These are phyloP conservation scores for Emesis russula DNA, from an alignment of 2,888 invertebrate genomes.

Conservation along the genomic window DNA sequence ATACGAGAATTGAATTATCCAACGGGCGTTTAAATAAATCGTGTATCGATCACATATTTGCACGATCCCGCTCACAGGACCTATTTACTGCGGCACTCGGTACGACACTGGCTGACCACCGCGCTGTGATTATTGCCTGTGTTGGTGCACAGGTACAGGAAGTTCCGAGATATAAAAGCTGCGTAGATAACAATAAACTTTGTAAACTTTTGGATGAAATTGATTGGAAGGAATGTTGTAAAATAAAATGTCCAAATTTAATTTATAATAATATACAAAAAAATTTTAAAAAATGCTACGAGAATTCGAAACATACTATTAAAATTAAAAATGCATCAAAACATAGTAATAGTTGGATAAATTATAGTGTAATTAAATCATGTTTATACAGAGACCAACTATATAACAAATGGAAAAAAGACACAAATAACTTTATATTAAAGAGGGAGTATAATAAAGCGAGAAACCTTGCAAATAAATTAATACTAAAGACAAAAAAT, in stretches of 20 bases:
- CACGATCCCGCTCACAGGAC: slow-evolving; percentile 46
- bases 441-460: slow-evolving; percentile 59
- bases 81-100: slow-evolving; percentile 50
- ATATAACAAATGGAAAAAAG: slow-evolving; percentile 65
- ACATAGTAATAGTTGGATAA: slow-evolving; percentile 54
- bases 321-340: slow-evolving; percentile 15
- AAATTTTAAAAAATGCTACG: slow-evolving; percentile 38
- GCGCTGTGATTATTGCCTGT: neutral
- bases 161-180: neutral
- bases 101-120: slow-evolving; percentile 62
- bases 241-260: slow-evolving; percentile 1
- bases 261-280: slow-evolving; percentile 43
- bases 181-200: neutral
- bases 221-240: neutral
- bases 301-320: slow-evolving; percentile 38
- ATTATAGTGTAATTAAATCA: slow-evolving; percentile 53
- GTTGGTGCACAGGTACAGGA: neutral
- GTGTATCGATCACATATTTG: slow-evolving; percentile 58
- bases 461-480: slow-evolving; percentile 48
- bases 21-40: slow-evolving; percentile 40
- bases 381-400: slow-evolving; percentile 66
- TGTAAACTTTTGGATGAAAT: neutral
- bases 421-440: slow-evolving; percentile 48
- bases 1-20: slow-evolving; percentile 42
- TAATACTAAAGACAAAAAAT: slow-evolving; percentile 38